Evolutionary conservation across 2,113 vertebrate genomes (phyloP).

Genomic region (Crotalus viridis): DNA sequence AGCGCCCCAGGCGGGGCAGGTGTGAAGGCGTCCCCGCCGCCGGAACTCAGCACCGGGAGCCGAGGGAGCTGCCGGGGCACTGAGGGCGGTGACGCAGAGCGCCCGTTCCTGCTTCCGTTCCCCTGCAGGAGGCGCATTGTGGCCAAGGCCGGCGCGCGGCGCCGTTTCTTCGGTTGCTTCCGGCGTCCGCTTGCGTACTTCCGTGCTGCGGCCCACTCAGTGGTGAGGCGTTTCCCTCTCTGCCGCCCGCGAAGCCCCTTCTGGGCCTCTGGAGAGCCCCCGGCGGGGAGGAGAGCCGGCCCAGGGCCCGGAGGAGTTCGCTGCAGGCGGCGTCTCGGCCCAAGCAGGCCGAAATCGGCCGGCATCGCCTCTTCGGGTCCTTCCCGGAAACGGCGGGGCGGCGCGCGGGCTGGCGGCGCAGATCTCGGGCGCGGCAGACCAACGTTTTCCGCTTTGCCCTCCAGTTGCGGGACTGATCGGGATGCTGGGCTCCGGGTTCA

Average conservation of each 20-base stretch:
- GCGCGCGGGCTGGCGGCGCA: not conserved
- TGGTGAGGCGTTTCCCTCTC: not conserved
- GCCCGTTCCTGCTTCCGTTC: not conserved
- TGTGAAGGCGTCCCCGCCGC: not conserved
- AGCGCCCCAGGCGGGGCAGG: not conserved
- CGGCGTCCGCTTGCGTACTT: not conserved
- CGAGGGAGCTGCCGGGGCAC: not conserved
- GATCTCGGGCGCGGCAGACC: not conserved
- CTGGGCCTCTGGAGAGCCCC: not conserved
- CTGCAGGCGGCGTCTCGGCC: not conserved
- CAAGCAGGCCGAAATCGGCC: not conserved
- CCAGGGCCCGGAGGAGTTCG: not conserved
- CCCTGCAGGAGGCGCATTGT: conserved; percentile 12
- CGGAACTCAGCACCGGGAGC: not conserved
- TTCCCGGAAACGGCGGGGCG: not conserved
- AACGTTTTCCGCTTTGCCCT: not conserved
- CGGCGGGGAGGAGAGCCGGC: not conserved
- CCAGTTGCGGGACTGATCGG: not conserved
- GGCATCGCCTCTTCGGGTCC: not conserved
- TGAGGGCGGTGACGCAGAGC: not conserved
- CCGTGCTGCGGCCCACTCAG: not conserved
- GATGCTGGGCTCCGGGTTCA: conserved; percentile 94
- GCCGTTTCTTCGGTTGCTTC: fast-evolving
- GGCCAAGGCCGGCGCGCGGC: not conserved
- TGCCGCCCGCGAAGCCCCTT: fast-evolving